Conservation (phyloP, 2,888 invertebrate species). For the Silvanus unidentatus region DNA sequence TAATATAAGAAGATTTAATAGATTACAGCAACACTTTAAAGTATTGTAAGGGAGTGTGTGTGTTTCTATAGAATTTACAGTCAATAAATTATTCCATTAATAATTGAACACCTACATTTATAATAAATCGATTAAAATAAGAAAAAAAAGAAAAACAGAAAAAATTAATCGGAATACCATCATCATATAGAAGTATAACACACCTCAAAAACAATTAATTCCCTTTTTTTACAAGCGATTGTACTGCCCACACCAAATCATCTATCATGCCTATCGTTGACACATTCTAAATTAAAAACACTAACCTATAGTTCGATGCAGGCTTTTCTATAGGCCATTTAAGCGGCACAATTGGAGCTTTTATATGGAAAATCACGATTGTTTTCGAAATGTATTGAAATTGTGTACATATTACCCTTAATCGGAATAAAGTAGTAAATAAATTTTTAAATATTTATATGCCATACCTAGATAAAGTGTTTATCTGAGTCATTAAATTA, state of each 20-base stretch:
- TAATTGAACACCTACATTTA: constrained; percentile 41
- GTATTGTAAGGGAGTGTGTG: no score
- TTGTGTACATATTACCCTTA: no score
- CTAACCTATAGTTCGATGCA: constrained; percentile 33
- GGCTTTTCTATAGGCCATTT: constrained; percentile 15
- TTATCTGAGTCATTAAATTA: no score
- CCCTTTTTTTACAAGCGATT: constrained; percentile 40
- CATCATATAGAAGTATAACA: constrained; percentile 38
- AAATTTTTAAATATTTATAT: no score
- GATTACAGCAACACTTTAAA: no score
- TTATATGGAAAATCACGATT: not conserved
- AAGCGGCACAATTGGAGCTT: not conserved
- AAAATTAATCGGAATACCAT: constrained; percentile 43
- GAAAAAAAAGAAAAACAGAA: constrained; percentile 39
- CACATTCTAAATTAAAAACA: constrained; percentile 49
- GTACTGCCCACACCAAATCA: constrained; percentile 46
- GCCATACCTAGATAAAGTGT: no score
- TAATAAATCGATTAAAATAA: constrained; percentile 45
- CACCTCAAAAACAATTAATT: constrained; percentile 48
- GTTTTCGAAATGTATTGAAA: no score
- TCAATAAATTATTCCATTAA: constrained; percentile 37
- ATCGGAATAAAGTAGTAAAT: no score
- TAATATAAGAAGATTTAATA: no score
- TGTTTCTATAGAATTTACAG: not conserved
- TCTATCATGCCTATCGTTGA: constrained; percentile 49